Evolutionary conservation across 2,888 invertebrate genomes (phyloP).

Genomic region (Torymus auratus): DNA sequence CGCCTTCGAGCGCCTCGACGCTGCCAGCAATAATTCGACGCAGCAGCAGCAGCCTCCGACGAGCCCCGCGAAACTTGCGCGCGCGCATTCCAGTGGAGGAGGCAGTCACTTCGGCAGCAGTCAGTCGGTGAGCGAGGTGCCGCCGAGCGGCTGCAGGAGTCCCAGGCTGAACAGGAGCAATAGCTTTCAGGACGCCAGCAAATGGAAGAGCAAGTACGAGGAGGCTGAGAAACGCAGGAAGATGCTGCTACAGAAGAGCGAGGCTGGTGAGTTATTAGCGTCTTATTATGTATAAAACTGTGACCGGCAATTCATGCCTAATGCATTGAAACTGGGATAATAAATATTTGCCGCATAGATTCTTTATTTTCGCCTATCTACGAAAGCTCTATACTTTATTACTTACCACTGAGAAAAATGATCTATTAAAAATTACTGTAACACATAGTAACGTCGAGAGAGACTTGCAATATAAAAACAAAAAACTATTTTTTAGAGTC

Average conservation of each 20-base stretch:
- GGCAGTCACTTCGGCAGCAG: conserved; percentile 23
- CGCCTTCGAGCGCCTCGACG: conserved; percentile 72
- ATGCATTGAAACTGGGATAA: too few species aligned
- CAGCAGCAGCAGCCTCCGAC: neutral
- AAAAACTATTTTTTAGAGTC: too few species aligned
- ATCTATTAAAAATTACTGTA: too few species aligned
- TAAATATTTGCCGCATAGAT: too few species aligned
- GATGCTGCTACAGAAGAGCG: conserved; percentile 82
- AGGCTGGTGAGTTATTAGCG: conserved; percentile 82
- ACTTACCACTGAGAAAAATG: too few species aligned
- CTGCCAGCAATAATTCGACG: conserved; percentile 38
- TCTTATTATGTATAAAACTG: neutral
- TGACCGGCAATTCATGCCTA: too few species aligned
- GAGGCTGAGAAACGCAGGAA: conserved; percentile 85
- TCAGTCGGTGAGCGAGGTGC: conserved; percentile 10
- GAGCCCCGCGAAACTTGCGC: conserved; percentile 16
- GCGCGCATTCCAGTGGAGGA: conserved; percentile 42
- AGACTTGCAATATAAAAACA: too few species aligned
- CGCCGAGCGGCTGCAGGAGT: neutral
- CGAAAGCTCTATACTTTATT: too few species aligned
- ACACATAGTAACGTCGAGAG: too few species aligned
- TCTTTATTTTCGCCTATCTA: too few species aligned
- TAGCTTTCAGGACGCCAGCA: conserved; percentile 56
- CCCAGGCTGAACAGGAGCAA: conserved; percentile 45
- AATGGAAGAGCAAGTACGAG: conserved; percentile 84